Base-by-base conservation (phyloP, 1,140 invertebrate species). In the Drosophila fuyamai region DNA sequence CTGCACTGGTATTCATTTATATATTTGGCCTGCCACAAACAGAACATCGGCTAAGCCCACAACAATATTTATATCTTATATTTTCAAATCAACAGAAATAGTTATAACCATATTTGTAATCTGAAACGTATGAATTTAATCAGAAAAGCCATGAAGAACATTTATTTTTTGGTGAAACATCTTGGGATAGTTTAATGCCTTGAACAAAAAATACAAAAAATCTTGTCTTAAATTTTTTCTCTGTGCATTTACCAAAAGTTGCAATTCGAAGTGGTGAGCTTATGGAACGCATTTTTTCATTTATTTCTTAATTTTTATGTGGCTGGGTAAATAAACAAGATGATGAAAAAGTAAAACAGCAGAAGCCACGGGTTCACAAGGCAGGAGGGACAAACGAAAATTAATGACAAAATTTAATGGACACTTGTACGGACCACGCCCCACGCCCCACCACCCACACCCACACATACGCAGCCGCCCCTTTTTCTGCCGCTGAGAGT, bases 381-480 rank as follows among this genome's bases (percentile, higher is more conserved):
- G 18, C 27, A 16, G 55, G 46, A 44, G 74, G 79, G 44, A 43
- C 79, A 81, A 81, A 85, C 65, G 79, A 88, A 88, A 86, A 88
- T 88, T 88, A 79, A 88, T 82, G 79, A 79, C 66, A 71, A 79
- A 76, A 82, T 86, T 85, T 88, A 85, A 85, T 88, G 82, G 79
- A 81, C 82, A 88, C 82, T 85, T 88, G 62, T 65, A 63, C 35
- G 55, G 57, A 44, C 65, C 74, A 70, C 57, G 56, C 73, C 73
- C 74, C 23, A n/a, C n/a, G n/a, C n/a, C 46, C 16, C 16, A 38
- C 32, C 50, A 18, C 5, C 14, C 40, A 23, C 23, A 13, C 38
- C 0, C 23, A 23, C 29, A 57, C 14, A 44, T 8, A 14, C 14
- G 41, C 14, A 4, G 2, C 13, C 32, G 16, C 12, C 40, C 57